A percentile compares a stretch with the other conserved stretches of the same genome.
Evolutionary conservation across 2,797 vertebrate species (phyloP).

Genomic region (Octomys mimax): DNA sequence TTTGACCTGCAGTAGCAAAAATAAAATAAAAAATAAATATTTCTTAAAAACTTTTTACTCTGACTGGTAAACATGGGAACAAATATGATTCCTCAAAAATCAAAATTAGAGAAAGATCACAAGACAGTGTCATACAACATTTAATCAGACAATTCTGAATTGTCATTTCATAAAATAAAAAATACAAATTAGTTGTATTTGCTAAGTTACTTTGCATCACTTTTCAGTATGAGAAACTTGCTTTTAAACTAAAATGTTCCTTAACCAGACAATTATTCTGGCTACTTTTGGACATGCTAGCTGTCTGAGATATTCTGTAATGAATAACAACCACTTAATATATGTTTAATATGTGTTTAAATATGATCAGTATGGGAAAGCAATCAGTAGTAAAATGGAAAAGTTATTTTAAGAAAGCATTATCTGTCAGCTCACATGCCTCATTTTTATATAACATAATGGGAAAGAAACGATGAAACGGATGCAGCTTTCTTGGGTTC

Average conservation of each 20-base stretch:
- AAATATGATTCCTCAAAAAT: not conserved
- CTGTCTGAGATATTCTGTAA: not conserved
- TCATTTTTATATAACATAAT: not conserved
- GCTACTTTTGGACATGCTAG: not conserved
- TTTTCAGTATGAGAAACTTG: not conserved
- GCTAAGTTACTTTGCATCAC: not conserved
- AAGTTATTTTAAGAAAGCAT: not conserved
- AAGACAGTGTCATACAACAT: not conserved
- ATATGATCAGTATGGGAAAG: not conserved
- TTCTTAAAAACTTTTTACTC: too few species aligned
- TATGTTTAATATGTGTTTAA: not conserved
- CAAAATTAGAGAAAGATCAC: not conserved
- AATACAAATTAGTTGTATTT: not conserved
- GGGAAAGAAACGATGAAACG: not conserved
- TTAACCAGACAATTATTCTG: not conserved
- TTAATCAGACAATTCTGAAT: not conserved
- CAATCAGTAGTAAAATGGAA: not conserved
- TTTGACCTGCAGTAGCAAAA: too few species aligned
- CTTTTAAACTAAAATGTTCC: not conserved
- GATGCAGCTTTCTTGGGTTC: not conserved
- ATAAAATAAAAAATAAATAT: too few species aligned
- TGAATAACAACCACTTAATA: not conserved
- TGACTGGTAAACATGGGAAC: not conserved
- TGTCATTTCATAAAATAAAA: not conserved
- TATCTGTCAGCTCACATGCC: not conserved